phyloP scores from a whole-genome alignment of 2,797 vertebrate genomes.

The Arremon brunneinucha region DNA sequence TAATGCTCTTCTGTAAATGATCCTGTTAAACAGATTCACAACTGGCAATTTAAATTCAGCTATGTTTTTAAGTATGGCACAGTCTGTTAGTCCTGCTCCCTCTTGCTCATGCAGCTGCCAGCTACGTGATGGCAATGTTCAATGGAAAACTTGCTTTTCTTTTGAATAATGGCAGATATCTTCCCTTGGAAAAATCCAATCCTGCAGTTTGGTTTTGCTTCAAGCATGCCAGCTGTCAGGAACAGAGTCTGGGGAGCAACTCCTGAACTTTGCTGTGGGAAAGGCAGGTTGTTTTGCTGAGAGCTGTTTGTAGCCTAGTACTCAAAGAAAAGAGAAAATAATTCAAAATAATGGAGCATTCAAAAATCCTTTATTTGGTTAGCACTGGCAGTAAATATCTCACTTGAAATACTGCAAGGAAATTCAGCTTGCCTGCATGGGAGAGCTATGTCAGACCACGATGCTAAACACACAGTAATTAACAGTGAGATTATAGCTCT shows the following conservation, averaged over 20 bases:
- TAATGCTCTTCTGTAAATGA: background rate
- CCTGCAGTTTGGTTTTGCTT: background rate
- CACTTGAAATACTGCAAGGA: conserved; percentile 27
- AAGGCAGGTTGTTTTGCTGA: background rate
- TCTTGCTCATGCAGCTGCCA: background rate
- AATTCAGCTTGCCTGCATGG: background rate
- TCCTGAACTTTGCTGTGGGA: background rate
- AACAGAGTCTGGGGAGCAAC: background rate
- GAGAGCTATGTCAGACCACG: background rate
- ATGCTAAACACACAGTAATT: background rate
- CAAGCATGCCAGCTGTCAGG: background rate
- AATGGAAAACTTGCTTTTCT: background rate
- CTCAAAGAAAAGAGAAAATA: background rate
- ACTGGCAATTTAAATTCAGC: background rate
- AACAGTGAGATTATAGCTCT: background rate
- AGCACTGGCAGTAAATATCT: conserved; percentile 16
- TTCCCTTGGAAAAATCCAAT: background rate
- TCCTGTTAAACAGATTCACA: background rate
- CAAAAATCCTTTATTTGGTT: conserved; percentile 22
- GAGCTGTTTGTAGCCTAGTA: background rate
- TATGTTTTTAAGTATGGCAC: background rate
- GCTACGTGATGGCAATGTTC: background rate
- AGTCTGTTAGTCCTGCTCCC: background rate
- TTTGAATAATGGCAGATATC: background rate
- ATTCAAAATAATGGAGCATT: conserved; percentile 31